Conservation (phyloP, 2,797 vertebrate species). For the Falco novaeseelandiae region DNA sequence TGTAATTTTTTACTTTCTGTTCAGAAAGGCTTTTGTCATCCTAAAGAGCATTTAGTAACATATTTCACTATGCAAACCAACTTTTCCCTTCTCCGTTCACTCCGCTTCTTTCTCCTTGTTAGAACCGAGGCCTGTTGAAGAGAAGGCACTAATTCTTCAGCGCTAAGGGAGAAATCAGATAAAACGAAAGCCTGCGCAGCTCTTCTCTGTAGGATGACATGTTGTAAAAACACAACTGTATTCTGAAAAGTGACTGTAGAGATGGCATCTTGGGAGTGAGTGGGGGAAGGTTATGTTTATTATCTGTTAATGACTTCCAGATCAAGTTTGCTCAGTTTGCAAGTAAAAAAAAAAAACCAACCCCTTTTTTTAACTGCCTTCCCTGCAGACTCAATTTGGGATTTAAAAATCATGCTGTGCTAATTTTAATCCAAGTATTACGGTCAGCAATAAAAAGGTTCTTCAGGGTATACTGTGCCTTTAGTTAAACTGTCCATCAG, state of each 20-base stretch:
- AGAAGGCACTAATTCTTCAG: neutral
- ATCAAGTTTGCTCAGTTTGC: conserved; percentile 51
- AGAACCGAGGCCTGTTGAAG: neutral
- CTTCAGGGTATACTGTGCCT: neutral
- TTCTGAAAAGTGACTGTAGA: conserved; percentile 57
- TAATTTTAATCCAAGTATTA: conserved; percentile 48
- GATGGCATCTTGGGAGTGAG: conserved; percentile 58
- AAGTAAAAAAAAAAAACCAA: neutral
- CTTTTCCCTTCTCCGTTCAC: neutral
- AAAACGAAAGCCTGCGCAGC: conserved; percentile 10
- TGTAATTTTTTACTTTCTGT: neutral
- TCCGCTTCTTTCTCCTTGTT: neutral
- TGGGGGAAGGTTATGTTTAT: conserved; percentile 67
- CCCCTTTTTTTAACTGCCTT: conserved; percentile 16
- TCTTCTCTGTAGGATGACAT: conserved; percentile 34
- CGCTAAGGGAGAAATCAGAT: neutral
- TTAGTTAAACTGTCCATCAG: neutral
- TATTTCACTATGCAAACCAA: neutral
- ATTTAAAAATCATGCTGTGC: conserved; percentile 55
- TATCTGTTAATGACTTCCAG: conserved; percentile 73
- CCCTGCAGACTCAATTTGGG: conserved; percentile 21
- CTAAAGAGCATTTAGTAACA: neutral
- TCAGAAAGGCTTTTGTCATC: neutral
- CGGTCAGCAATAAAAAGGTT: conserved; percentile 51
- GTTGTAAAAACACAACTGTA: conserved; percentile 41